Evolutionary conservation across 2,888 invertebrate genomes (phyloP), one percentile per base, ranked within the genome.

Genomic region (Galerucella nymphaeae): DNA sequence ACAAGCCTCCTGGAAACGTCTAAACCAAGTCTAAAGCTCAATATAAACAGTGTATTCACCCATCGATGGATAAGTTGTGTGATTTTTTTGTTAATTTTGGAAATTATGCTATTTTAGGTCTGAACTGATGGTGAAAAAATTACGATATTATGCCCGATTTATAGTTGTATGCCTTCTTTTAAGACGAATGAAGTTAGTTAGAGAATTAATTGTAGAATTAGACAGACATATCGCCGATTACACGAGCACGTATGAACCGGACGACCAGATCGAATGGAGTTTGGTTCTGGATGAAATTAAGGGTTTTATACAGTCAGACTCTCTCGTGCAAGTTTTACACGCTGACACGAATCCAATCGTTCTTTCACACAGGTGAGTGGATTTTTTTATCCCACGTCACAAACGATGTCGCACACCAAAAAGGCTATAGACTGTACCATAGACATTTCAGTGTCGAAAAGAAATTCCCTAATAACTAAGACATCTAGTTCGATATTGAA

Each of bases 111-210:
- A n/a, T 85, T 83, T 69, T 78, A 88, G 89, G 81, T 94, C 97
- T 79, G 98, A 98, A 86, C 87, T 98, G 76, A 97, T 98, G 96
- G 97, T 98, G 77, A 98, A 98, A 87, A 98, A 98, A 87, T 88
- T 98, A 70, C 88, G 94, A 73, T 98, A 97, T 86, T 98, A 98
- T 87, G 97, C 98, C 23, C 90, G 98, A 76, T 98, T 97, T 87
- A 98, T 98, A 84, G 97, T 98, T 69, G 98, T 98, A 50, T 97
- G 97, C 87, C 90, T 98, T 81, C 90, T 98, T 82, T 89, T 98
- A 77, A 96, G 97, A 87, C 95, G 96, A 86, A 94, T 96, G 91
- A 96, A 96, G 85, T 89, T 97, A 80, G 97, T 98, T 69, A 90
- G 94, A 73, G 98, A 98, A 86, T 89, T 98, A 78, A 94, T 97